Evolutionary conservation across 2,888 invertebrate species (phyloP).

Genomic region (Drosophila testacea): DNA sequence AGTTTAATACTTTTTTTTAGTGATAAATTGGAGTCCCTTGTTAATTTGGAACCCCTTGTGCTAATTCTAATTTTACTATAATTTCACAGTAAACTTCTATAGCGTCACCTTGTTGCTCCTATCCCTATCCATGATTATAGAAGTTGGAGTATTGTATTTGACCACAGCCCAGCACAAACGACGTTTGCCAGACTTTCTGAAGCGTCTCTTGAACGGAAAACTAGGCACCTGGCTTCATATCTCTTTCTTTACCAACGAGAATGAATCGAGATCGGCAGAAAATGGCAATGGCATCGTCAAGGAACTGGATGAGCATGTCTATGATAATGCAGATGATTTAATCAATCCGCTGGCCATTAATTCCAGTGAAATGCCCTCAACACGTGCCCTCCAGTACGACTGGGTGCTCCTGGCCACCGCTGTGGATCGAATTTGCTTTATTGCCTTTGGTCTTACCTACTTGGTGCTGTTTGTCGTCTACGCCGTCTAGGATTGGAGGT

Average conservation of each 20-base stretch:
- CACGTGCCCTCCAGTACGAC: constrained; percentile 86
- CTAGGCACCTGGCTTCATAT: constrained; percentile 75
- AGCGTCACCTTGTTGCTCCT: constrained; percentile 86
- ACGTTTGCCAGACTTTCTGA: constrained; percentile 85
- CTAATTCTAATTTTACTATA: neutral
- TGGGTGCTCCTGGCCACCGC: constrained; percentile 89
- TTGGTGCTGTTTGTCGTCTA: constrained; percentile 82
- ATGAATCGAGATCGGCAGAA: constrained; percentile 50
- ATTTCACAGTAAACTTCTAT: constrained; percentile 86
- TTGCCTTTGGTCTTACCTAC: constrained; percentile 87
- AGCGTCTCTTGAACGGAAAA: constrained; percentile 79
- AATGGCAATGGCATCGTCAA: constrained; percentile 68
- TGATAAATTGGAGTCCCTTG: neutral
- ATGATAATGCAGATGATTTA: constrained; percentile 59
- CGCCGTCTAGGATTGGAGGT: constrained; percentile 57
- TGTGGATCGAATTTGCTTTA: constrained; percentile 88
- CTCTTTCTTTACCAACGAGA: constrained; percentile 78
- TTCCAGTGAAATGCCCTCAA: constrained; percentile 56
- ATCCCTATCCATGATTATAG: constrained; percentile 86
- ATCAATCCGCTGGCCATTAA: constrained; percentile 67
- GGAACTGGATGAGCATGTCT: constrained; percentile 75
- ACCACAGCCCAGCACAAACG: constrained; percentile 85
- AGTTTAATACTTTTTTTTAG: constrained; percentile 35
- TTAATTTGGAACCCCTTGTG: too few species aligned
- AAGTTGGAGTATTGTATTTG: constrained; percentile 86